Percentiles rank a stretch among this genome's conserved stretches.
phyloP scores from a whole-genome alignment of 1,140 invertebrate genomes.

The Saccostrea echinata region DNA sequence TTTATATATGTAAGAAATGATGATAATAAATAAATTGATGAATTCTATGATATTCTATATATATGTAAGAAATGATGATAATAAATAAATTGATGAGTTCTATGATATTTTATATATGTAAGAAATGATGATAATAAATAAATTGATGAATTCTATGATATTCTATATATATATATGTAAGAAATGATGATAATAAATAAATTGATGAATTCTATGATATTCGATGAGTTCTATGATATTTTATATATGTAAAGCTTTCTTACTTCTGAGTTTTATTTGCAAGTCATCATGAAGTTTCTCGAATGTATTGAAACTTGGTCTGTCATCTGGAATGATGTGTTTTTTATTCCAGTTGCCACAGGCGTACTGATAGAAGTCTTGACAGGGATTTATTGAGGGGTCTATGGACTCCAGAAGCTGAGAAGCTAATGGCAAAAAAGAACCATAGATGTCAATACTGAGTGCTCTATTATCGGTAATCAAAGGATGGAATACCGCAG shows the following conservation, averaged over 20 bases:
- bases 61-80: too few species aligned
- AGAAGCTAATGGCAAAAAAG: constrained; percentile 84
- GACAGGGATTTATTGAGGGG: constrained; percentile 88
- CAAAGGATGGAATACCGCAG: background rate
- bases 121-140: too few species aligned
- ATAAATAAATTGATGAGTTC: too few species aligned
- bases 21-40: too few species aligned
- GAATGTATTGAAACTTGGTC: constrained; percentile 92
- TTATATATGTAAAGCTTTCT: background rate
- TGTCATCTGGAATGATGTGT: constrained; percentile 93
- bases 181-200: too few species aligned
- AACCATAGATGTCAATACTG: background rate
- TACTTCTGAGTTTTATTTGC: constrained; percentile 87
- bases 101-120: too few species aligned
- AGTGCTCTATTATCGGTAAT: background rate
- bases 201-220: too few species aligned
- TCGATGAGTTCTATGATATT: too few species aligned
- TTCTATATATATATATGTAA: too few species aligned
- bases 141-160: too few species aligned
- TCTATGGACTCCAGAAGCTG: constrained; percentile 94
- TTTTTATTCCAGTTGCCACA: constrained; percentile 94
- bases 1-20: too few species aligned
- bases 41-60: too few species aligned
- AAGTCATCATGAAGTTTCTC: constrained; percentile 93
- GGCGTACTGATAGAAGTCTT: constrained; percentile 93